Base-by-base conservation (phyloP, 2,888 invertebrate genomes). In the Tenthredo scrophulariae region DNA sequence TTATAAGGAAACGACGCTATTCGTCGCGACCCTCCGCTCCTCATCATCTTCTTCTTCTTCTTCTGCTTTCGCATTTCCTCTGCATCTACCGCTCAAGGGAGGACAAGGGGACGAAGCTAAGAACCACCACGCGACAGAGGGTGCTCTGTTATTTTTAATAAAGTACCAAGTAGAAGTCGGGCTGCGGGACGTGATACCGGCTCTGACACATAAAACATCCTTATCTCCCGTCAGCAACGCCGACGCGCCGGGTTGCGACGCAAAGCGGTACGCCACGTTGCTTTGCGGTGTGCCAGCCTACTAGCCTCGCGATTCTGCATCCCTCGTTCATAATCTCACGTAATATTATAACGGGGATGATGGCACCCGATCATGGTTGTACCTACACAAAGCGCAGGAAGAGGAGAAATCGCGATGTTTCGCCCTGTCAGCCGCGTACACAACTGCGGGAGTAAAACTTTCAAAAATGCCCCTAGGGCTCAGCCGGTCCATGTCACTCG, bases 91-190 rank as follows among this genome's bases (percentile, higher is more conserved):
- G 67, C 18, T 67, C 37, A 75, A 54, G 77, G 40, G 43, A 29
- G 74, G 79, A 46, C 13, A 46, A 46, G 82, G 77, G 84, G 85
- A 22, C 85, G 58, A 74, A 85, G 85, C 84, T 80, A 85, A 87
- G 85, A 86, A 77, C 5, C 37, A 37, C 37, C 50, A 37, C 22
- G 77, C 50, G 72, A 84, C 72, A 84, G 84, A 74, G 84, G 85
- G 88, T 74, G 85, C 87, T 86, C 84, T 88, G 88, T 90, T 89
- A 89, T 90, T 91, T 91, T 90, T 88, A 89, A 90, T 90, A 89
- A 89, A 88, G 87, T 86, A 88, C 88, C 86, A 43, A 86, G 86
- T 40, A 65, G 84, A 85, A 87, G 88, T 87, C 86, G 84, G 85
- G 85, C 88, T 86, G 86, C 84, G 86, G 83, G 87, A 87, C 87